These are phyloP conservation scores for Pangasius larnaudii DNA, from an alignment of 2,797 vertebrate genomes.

Conservation along the genomic window DNA sequence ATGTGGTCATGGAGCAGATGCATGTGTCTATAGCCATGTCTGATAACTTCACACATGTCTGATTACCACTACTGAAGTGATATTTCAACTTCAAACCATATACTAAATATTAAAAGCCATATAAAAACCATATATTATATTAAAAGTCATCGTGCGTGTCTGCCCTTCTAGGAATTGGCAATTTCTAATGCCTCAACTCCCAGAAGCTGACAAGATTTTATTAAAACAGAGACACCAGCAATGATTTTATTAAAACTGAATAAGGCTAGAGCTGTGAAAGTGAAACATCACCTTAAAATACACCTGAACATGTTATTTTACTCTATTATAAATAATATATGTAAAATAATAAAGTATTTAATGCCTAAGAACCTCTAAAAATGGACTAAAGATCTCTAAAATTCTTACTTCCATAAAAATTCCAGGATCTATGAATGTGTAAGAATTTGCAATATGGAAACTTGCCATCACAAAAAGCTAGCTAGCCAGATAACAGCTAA, in stretches of 20 bases:
- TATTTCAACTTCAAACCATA: slow-evolving; percentile 4
- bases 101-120: background rate
- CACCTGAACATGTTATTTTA: background rate
- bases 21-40: background rate
- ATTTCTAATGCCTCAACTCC: slow-evolving; percentile 5
- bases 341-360: background rate
- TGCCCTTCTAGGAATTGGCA: background rate
- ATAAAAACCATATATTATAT: background rate
- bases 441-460: background rate
- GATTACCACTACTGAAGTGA: slow-evolving; percentile 5
- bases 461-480: too few species aligned
- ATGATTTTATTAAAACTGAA: slow-evolving; percentile 12
- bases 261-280: background rate
- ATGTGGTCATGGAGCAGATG: background rate
- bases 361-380: background rate
- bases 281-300: background rate
- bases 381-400: background rate
- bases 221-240: slow-evolving; percentile 16
- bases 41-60: background rate
- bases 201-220: slow-evolving; percentile 25
- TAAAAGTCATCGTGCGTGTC: background rate
- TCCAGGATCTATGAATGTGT: background rate
- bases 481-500: background rate
- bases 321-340: background rate
- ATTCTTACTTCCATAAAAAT: background rate